Evolutionary conservation across 1,140 invertebrate species (phyloP).

Genomic region (Uloborus diversus): DNA sequence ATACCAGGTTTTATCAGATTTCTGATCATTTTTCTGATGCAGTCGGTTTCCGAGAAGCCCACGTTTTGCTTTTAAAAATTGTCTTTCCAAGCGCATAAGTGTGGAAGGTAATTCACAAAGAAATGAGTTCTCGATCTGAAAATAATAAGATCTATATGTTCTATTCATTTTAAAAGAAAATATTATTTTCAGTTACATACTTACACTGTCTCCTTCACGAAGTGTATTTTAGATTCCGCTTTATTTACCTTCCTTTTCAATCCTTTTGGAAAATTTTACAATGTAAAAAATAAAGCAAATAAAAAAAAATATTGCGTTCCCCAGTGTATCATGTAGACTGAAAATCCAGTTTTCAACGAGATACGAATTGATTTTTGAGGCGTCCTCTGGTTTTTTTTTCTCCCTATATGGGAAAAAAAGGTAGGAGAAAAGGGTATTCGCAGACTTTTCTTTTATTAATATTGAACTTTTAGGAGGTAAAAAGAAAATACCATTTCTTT

Average conservation of each 20-base stretch:
- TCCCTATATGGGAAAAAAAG: constrained; percentile 22
- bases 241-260: constrained; percentile 4
- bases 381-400: constrained; percentile 9
- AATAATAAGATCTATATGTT: too few relatives aligned
- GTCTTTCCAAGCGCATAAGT: too few relatives aligned
- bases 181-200: background rate
- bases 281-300: too few relatives aligned
- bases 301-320: constrained; percentile 21
- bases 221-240: constrained; percentile 17
- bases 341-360: constrained; percentile 33
- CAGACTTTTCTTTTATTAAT: background rate
- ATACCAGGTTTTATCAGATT: too few relatives aligned
- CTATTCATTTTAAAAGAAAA: background rate
- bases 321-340: constrained; percentile 27
- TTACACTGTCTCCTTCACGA: constrained; percentile 11
- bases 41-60: too few relatives aligned
- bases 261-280: constrained; percentile 38
- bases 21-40: too few relatives aligned
- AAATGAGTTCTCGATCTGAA: too few relatives aligned
- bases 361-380: constrained; percentile 45
- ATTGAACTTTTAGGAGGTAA: background rate
- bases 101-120: too few relatives aligned
- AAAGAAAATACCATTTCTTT: background rate
- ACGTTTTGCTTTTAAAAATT: too few relatives aligned
- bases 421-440: background rate